Base-by-base conservation (phyloP, 2,888 invertebrate species). In the Masnerella sp. region DNA sequence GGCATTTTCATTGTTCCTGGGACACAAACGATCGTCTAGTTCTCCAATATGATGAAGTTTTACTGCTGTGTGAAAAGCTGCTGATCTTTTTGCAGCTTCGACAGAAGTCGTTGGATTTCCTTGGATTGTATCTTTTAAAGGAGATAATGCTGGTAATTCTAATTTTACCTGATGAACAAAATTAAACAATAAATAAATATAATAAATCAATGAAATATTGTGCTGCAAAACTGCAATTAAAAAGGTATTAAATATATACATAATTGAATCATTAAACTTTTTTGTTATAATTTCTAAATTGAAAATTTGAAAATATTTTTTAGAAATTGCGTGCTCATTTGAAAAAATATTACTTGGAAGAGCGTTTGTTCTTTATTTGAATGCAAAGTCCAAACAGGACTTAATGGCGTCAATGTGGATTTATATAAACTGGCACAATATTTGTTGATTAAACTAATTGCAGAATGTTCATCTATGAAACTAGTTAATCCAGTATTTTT, bases 371-470 rank as follows among this genome's bases (percentile, higher is more conserved):
- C 32, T 1, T 14, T 30, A 5, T 14, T 22, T 5, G 69, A 58
- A 11, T 77, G n/a, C 20, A 82, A 68, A 38, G 17, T 78, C 84
- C 85, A 85, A n/a, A 72, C 72, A 7, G 86, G 86, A 4, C 75
- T 15, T 43, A 84, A 67, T 14, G 2, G 77, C 42, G 25, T 81
- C 84, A 69, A 84, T 83, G n/a, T n/a, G n/a, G n/a, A 82, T 30
- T 87, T 81, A 0, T 94, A 93, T 45, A 99, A 88, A 38, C 89
- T 88, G 9, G 89, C 88, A 86, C 96, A 97, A 86, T 99, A 99
- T 74, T 93, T 91, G 87, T 93, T 93, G 9, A 97, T 84, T 3
- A 96, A 83, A 36, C 89, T 87, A 78, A 95, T 91, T 0, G 95
- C 92, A 1, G 90, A 90, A 0, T 88, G 73, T 86, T 91, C 84